Base-by-base conservation (phyloP, 1,140 invertebrate species). In the Globodera rostochiensis region DNA sequence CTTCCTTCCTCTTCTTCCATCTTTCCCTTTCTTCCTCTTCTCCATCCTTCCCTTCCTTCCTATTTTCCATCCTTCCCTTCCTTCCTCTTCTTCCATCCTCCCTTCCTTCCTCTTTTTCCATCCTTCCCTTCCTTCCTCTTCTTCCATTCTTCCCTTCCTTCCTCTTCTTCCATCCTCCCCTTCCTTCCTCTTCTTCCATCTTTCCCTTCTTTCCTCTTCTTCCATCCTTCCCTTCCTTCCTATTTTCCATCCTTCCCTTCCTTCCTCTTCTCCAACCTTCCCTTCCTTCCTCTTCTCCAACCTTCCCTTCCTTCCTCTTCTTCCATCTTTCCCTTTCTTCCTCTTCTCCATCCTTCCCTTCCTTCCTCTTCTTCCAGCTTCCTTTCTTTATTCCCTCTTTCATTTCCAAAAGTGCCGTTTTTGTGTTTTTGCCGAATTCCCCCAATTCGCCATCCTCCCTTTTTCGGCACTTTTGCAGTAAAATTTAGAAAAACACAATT, bases 351-450 rank as follows among this genome's bases (percentile, higher is more conserved):
- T 74, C 47, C 9, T 74, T 36, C 25, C 19, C 0, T 74, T 47
- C 25, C 8, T 21, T 74, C 8, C 57, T 74, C 45, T 74, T 50
- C 7, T 74, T 19, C 47, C 45, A 73, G 3, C 9, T 71, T 36
- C 66, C 21, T 71, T 71, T 15, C 69, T 71, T 71, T 21, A 47
- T 47, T 71, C 66, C n/a, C 7, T 69, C 66, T 36, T 36, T 71
- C 69, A 71, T 71, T 71, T 71, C 8, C 69, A 71, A 60, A 60
- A 60, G 15, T 60, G 57, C 13, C 57, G 57, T 60, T 60, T 60
- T 60, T 60, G 9, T 60, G 9, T 60, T 60, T 60, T 60, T 60
- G 8, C 8, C 9, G 57, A 60, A 60, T 60, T 60, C 19, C 57
- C 57, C 5, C 57, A 60, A 15, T 60, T 19, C 15, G 57, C 57